Conservation (phyloP, 2,888 invertebrate genomes). For the Ophion ellenae region DNA sequence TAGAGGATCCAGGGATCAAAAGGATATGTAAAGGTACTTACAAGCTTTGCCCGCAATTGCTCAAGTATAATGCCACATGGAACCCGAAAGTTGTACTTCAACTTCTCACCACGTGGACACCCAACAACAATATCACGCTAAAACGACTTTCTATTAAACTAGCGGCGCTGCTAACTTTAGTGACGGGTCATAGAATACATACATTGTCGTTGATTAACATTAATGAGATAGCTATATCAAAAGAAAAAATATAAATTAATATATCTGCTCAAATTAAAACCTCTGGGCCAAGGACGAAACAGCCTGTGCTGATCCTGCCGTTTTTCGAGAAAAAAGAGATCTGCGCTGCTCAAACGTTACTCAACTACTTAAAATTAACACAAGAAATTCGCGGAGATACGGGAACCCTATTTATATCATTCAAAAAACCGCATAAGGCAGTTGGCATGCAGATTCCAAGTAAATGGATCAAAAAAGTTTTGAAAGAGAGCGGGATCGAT, state of each 20-base stretch:
- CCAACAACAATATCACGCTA: slow-evolving; percentile 10
- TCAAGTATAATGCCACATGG: slow-evolving; percentile 36
- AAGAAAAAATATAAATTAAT: slow-evolving; percentile 49
- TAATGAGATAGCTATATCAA: slow-evolving; percentile 33
- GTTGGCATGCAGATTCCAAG: slow-evolving; percentile 27
- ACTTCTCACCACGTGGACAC: slow-evolving; percentile 42
- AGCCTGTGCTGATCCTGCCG: slow-evolving; percentile 64
- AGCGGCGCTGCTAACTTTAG: slow-evolving; percentile 17
- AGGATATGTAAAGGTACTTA: slow-evolving; percentile 63
- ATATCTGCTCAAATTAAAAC: slow-evolving; percentile 56
- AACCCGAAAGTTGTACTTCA: slow-evolving; percentile 60
- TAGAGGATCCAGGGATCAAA: slow-evolving; percentile 57
- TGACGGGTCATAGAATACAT: slow-evolving; percentile 32
- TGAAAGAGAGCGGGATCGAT: slow-evolving; percentile 30
- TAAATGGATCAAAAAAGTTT: slow-evolving; percentile 23
- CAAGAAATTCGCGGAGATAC: slow-evolving; percentile 19
- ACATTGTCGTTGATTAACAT: slow-evolving; percentile 46
- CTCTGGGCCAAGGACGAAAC: slow-evolving; percentile 56
- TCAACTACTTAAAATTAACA: slow-evolving; percentile 21
- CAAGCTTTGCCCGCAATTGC: slow-evolving; percentile 43
- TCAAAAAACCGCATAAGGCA: slow-evolving; percentile 27
- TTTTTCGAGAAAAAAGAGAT: slow-evolving; percentile 52
- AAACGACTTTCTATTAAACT: slow-evolving; percentile 1
- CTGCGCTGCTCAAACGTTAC: slow-evolving; percentile 53
- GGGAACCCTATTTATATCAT: slow-evolving; percentile 20